These are phyloP conservation scores for Rhagologus leucostigma DNA, from an alignment of 2,113 vertebrate species.

Conservation along the genomic window DNA sequence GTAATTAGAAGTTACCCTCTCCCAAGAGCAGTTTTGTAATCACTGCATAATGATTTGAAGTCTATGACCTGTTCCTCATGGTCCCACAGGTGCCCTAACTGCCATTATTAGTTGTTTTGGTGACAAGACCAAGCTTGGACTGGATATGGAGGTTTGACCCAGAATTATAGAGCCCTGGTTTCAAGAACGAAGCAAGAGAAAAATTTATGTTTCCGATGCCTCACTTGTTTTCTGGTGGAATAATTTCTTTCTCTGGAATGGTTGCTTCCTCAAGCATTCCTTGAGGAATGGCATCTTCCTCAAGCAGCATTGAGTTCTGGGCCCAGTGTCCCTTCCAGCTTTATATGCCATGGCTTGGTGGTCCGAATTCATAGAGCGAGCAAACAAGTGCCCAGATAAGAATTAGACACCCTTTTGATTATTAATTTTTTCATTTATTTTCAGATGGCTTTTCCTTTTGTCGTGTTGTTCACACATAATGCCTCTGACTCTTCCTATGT, in stretches of 20 bases:
- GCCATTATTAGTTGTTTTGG: not conserved
- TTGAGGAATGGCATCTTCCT: not conserved
- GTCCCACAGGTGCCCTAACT: not conserved
- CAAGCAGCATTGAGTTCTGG: not conserved
- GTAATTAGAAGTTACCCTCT: not conserved
- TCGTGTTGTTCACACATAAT: constrained; percentile 60
- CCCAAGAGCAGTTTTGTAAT: not conserved
- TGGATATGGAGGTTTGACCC: not conserved
- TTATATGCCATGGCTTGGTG: not conserved
- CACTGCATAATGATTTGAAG: not conserved
- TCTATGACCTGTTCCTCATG: not conserved
- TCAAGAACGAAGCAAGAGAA: not conserved
- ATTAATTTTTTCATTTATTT: constrained; percentile 59
- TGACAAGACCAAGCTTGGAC: not conserved
- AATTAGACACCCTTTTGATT: constrained; percentile 50
- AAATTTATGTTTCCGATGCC: rapidly evolving
- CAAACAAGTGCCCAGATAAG: constrained; percentile 17
- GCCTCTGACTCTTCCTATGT: constrained; percentile 59
- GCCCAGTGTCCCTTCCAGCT: not conserved
- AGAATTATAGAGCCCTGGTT: not conserved
- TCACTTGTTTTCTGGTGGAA: not conserved
- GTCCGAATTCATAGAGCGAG: not conserved
- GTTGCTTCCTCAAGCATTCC: not conserved
- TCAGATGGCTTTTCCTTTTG: constrained; percentile 45
- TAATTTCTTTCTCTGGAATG: not conserved